Conservation (phyloP, 2,797 vertebrate species). For the Sebastolobus altivelis region DNA sequence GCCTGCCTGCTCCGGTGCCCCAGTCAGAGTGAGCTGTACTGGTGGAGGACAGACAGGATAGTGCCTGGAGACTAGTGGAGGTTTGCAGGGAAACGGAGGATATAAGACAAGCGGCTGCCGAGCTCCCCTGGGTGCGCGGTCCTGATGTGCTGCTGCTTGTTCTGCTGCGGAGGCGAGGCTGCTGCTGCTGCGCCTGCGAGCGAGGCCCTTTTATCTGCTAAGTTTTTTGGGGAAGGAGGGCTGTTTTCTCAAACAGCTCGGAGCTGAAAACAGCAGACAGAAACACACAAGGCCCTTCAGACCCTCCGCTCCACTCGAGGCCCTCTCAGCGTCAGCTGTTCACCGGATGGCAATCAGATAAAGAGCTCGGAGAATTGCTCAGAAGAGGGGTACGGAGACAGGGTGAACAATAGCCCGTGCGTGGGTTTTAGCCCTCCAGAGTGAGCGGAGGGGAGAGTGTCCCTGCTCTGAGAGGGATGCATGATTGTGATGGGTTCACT, state of each 20-base stretch:
- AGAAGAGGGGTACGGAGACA: slow-evolving; percentile 76
- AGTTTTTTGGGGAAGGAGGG: slow-evolving; percentile 79
- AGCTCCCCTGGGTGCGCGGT: slow-evolving; percentile 72
- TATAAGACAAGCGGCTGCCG: slow-evolving; percentile 70
- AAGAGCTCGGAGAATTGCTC: slow-evolving; percentile 86
- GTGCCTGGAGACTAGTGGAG: slow-evolving; percentile 72
- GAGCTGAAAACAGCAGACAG: slow-evolving; percentile 88
- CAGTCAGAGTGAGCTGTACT: slow-evolving; percentile 76
- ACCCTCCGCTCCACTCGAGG: slow-evolving; percentile 82
- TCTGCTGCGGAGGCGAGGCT: slow-evolving; percentile 66
- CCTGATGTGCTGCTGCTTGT: slow-evolving; percentile 77
- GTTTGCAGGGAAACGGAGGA: slow-evolving; percentile 70
- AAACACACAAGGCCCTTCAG: slow-evolving; percentile 88
- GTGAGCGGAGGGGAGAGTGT: slow-evolving; percentile 67
- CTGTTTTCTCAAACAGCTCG: slow-evolving; percentile 86
- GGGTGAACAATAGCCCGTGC: slow-evolving; percentile 82
- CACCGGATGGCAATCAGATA: slow-evolving; percentile 89
- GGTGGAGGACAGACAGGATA: slow-evolving; percentile 71
- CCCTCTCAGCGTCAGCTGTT: slow-evolving; percentile 89
- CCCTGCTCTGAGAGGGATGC: slow-evolving; percentile 66
- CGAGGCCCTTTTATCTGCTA: slow-evolving; percentile 88
- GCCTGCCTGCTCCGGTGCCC: slow-evolving; percentile 56
- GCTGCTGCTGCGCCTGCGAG: slow-evolving; percentile 80
- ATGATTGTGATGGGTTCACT: slow-evolving; percentile 80
- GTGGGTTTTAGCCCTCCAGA: slow-evolving; percentile 80